Conservation (phyloP, 2,797 vertebrate species). For the Clangula hyemalis region DNA sequence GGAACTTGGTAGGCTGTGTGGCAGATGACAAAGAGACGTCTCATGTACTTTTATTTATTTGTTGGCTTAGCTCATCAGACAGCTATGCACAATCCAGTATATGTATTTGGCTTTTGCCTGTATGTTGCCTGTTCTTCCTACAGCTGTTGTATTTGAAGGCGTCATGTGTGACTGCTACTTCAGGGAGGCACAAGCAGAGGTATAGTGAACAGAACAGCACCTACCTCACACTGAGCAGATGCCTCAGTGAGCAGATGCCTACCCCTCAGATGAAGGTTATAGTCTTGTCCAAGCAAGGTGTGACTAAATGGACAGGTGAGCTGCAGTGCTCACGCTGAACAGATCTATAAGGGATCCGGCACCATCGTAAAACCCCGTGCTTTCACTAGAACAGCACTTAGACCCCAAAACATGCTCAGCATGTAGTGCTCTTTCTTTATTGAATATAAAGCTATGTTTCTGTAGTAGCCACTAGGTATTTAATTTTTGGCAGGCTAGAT, state of each 20-base stretch:
- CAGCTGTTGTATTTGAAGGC: neutral
- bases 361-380: neutral
- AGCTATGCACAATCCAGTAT: neutral
- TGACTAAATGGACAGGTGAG: neutral
- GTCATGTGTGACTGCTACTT: neutral
- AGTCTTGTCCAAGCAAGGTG: neutral
- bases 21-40: neutral
- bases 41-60: neutral
- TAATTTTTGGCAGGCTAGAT: neutral
- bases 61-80: neutral
- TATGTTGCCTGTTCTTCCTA: neutral
- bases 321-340: neutral
- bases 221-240: too few species aligned
- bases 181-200: too few species aligned
- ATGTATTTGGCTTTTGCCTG: neutral
- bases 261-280: neutral
- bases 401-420: too few species aligned
- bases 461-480: too few species aligned
- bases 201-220: neutral
- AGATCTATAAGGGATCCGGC: neutral
- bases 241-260: too few species aligned
- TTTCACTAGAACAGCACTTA: neutral
- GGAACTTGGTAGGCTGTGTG: neutral
- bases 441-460: neutral
- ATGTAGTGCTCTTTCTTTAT: too few species aligned